Evolutionary conservation across 2,888 invertebrate species (phyloP), one percentile per base, ranked within the genome.

Genomic region (Altica lythri): DNA sequence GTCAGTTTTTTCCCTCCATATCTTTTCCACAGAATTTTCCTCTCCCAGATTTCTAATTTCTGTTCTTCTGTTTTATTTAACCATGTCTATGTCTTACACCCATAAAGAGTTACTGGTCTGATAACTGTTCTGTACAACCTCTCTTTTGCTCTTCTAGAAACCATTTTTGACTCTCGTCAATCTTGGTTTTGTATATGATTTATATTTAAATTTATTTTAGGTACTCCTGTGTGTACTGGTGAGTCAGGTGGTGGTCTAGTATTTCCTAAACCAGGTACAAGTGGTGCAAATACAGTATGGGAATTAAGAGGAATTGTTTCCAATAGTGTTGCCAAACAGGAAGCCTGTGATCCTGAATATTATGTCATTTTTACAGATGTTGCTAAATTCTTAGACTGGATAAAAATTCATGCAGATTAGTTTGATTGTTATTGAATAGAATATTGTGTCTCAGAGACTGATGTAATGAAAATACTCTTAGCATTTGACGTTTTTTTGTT

Each of bases 281-380:
- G 57, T 14, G 68, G 61, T 3, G 48, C 58, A 5, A 61, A 63
- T 37, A 61, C 61, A 5, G 60, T 70, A 2, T 75, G 74, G 74
- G 72, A 74, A 42, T 54, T 75, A 13, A 60, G 72, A 13, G 83
- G 83, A 0, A 69, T 84, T 14, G 83, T 83, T 1, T 83, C 83
- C 1, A 72, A 83, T 3, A 81, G 82, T 0, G 81, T 83, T 1
- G 81, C 82, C 0, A 69, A 80, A 32, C n/a, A n/a, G n/a, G n/a
- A n/a, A n/a, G n/a, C n/a, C 4, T 85, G 85, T 61, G 83, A 85
- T 60, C 79, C 83, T 0, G 75, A 77, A 0, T 82, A 84, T 63
- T 84, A 82, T 68, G 81, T 82, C n/a, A 80, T 84, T 4, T 84
- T 85, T 64, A 84, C 84, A 0, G 84, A 85, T 59, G 71, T 81